A percentile compares a stretch with the other conserved stretches of the same genome.
These are phyloP conservation scores for Pristionchus mayeri DNA, from an alignment of 2,888 invertebrate genomes.

Conservation along the genomic window DNA sequence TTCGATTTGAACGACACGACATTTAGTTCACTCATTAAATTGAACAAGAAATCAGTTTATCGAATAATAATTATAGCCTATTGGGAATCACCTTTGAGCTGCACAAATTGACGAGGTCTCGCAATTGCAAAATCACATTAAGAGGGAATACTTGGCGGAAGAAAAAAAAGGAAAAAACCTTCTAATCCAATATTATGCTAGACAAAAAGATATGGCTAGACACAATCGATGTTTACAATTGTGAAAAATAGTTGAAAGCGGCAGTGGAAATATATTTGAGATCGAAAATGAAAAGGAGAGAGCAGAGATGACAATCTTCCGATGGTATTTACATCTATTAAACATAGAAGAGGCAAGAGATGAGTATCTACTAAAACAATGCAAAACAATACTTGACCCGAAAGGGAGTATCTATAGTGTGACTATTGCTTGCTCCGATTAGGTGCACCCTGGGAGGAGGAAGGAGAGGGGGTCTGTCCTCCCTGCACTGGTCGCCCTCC, in stretches of 20 bases:
- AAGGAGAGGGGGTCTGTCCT: neutral
- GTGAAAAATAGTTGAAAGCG: neutral
- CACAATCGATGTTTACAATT: neutral
- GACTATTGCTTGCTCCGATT: neutral
- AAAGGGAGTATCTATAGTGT: neutral
- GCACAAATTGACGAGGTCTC: neutral
- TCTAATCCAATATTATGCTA: constrained; percentile 20
- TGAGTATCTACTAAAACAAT: neutral
- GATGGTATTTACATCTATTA: constrained; percentile 17
- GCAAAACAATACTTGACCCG: neutral
- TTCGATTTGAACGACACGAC: constrained; percentile 15
- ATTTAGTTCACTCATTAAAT: neutral
- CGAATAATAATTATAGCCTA: neutral
- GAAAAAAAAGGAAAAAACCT: neutral
- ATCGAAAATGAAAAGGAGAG: neutral
- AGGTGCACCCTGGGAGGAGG: neutral
- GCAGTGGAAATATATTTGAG: constrained; percentile 10
- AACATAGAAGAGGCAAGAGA: neutral
- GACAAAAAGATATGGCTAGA: constrained; percentile 39
- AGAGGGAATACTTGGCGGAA: neutral
- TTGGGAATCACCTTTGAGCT: neutral
- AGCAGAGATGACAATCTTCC: neutral
- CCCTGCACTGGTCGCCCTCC: neutral
- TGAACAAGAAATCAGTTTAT: neutral
- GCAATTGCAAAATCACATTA: neutral